Conservation (phyloP, 2,113 vertebrate genomes). For the Diadophis punctatus region DNA sequence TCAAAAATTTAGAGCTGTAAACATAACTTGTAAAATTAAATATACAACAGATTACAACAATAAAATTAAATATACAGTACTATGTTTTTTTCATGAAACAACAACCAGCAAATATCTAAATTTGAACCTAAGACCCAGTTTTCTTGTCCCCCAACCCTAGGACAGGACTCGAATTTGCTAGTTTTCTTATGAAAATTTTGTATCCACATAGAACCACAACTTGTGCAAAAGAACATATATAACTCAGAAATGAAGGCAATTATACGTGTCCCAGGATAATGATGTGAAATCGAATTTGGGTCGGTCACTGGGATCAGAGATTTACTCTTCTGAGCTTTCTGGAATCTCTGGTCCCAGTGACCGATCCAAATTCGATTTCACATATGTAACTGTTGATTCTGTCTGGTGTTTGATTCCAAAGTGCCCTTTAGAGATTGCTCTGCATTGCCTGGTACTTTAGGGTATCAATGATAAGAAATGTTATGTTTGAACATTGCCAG, state of each 20-base stretch:
- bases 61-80: neutral
- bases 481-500: neutral
- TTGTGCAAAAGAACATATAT: neutral
- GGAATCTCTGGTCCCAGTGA: too few relatives aligned
- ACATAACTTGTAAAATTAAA: neutral
- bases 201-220: neutral
- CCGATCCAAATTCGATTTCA: too few relatives aligned
- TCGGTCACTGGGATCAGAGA: too few relatives aligned
- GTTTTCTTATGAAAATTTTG: neutral
- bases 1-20: neutral
- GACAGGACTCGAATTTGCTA: neutral
- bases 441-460: neutral
- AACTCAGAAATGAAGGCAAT: too few relatives aligned
- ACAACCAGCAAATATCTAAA: neutral
- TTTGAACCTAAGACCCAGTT: neutral
- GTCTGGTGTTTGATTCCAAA: neutral
- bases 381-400: neutral
- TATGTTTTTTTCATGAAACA: neutral
- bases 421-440: neutral
- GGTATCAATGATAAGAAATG: neutral
- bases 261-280: too few relatives aligned
- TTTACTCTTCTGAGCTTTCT: too few relatives aligned
- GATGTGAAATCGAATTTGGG: too few relatives aligned
- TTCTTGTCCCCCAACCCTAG: neutral
- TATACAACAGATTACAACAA: neutral